Percentiles rank a stretch among this genome's conserved stretches.
Evolutionary conservation across 2,888 invertebrate genomes (phyloP).

Genomic region (Callyntrura guangdongensis): DNA sequence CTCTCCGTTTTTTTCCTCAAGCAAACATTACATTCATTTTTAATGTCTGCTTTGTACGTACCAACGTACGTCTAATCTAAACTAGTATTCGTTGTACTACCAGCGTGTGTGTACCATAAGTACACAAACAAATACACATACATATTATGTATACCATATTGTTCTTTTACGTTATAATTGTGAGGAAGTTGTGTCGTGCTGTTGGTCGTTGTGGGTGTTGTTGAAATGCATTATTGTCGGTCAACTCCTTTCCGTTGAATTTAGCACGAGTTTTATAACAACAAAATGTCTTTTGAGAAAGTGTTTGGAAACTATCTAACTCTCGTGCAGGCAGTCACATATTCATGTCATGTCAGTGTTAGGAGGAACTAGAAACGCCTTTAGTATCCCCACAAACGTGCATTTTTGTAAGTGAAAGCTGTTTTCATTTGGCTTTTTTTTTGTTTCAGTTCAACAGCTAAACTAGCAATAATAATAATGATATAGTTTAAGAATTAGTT

Average conservation of each 20-base stretch:
- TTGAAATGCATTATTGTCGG: conserved; percentile 68
- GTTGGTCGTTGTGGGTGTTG: conserved; percentile 65
- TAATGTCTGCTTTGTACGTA: conserved; percentile 21
- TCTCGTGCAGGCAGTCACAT: background rate
- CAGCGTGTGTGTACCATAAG: background rate
- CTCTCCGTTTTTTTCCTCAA: conserved; percentile 20
- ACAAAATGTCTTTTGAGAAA: background rate
- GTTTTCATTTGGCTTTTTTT: background rate
- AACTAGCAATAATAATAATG: background rate
- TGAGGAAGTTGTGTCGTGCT: conserved; percentile 27
- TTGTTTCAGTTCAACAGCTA: background rate
- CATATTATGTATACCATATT: background rate
- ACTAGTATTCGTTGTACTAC: conserved; percentile 11
- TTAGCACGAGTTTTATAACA: background rate
- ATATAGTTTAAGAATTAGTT: background rate
- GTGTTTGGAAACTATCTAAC: background rate
- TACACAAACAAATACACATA: too few species aligned
- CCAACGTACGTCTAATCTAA: too few species aligned
- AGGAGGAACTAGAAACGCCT: conserved; percentile 16
- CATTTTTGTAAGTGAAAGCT: conserved; percentile 1
- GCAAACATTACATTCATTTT: conserved; percentile 48
- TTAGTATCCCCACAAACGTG: background rate
- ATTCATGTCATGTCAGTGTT: background rate
- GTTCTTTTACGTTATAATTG: conserved; percentile 12
- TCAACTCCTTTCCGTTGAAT: conserved; percentile 48